Conservation (phyloP, 2,113 vertebrate genomes). For the Cavia aperea region DNA sequence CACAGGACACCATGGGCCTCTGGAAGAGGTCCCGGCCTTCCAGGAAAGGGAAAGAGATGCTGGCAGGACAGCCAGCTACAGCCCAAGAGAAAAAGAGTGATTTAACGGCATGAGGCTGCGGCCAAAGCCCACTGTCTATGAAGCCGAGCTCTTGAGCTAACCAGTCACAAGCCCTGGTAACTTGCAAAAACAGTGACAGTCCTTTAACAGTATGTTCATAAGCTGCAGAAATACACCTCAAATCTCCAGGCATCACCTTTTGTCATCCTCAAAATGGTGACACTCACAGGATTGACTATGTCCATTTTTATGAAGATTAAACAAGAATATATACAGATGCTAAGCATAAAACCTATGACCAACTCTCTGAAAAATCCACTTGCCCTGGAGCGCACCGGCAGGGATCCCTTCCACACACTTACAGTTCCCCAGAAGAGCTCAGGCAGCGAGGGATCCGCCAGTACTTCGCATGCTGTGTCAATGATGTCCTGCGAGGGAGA, state of each 20-base stretch:
- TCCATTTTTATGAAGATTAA: background rate
- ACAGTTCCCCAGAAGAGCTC: slow-evolving; percentile 98
- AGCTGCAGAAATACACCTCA: background rate
- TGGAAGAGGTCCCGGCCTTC: background rate
- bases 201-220: background rate
- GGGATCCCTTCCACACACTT: slow-evolving; percentile 63
- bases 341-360: background rate
- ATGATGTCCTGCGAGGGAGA: slow-evolving; percentile 82
- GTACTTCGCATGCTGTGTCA: slow-evolving; percentile 91
- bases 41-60: background rate
- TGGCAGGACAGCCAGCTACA: background rate
- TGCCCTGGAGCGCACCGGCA: background rate
- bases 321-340: background rate
- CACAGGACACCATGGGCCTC: background rate
- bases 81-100: background rate
- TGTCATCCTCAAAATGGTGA: background rate
- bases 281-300: background rate
- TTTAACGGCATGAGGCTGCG: background rate
- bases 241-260: background rate
- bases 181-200: background rate
- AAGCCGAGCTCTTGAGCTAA: background rate
- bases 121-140: background rate
- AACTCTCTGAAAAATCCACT: slow-evolving; percentile 4
- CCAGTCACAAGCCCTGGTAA: background rate
- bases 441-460: slow-evolving; percentile 89